A percentile compares a stretch with the other conserved stretches of the same genome.
phyloP scores from a whole-genome alignment of 2,113 vertebrate species.

The Dasyornis broadbenti region DNA sequence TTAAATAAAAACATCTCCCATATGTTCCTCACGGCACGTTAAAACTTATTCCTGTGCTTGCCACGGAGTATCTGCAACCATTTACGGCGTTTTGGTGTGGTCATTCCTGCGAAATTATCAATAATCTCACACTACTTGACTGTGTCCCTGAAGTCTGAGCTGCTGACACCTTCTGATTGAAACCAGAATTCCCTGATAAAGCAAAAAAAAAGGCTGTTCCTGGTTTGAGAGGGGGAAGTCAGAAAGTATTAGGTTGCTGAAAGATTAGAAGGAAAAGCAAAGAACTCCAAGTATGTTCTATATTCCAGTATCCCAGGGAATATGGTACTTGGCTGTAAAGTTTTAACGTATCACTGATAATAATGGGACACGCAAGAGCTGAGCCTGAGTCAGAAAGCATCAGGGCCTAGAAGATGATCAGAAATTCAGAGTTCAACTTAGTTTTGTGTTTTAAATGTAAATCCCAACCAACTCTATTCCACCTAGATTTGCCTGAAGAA shows the following conservation, averaged over 20 bases:
- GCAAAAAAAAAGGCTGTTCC: neutral
- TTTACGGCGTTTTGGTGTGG: conserved; percentile 8
- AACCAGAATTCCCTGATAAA: conserved; percentile 32
- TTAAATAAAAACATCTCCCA: neutral
- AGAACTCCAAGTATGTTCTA: neutral
- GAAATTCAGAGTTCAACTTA: neutral
- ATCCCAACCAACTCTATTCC: neutral
- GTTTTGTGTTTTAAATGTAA: neutral
- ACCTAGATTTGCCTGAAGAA: neutral
- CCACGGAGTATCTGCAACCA: conserved; percentile 19
- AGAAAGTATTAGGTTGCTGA: conserved; percentile 39
- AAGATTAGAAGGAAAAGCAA: conserved; percentile 40
- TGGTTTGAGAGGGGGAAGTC: neutral
- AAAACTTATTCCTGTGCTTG: neutral
- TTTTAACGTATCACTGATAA: neutral
- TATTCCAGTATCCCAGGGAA: conserved; percentile 1
- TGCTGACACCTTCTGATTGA: conserved; percentile 50
- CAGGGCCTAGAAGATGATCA: neutral
- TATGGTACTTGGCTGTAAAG: neutral
- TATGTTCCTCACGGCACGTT: neutral
- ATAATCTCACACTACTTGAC: neutral
- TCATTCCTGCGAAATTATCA: conserved; percentile 27
- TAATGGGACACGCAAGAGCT: rapidly evolving
- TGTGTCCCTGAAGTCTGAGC: conserved; percentile 16
- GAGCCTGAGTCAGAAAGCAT: neutral